Evolutionary conservation across 2,888 invertebrate genomes (phyloP), one percentile per base, ranked within the genome.

Genomic region (Ganaspis brasiliensis): DNA sequence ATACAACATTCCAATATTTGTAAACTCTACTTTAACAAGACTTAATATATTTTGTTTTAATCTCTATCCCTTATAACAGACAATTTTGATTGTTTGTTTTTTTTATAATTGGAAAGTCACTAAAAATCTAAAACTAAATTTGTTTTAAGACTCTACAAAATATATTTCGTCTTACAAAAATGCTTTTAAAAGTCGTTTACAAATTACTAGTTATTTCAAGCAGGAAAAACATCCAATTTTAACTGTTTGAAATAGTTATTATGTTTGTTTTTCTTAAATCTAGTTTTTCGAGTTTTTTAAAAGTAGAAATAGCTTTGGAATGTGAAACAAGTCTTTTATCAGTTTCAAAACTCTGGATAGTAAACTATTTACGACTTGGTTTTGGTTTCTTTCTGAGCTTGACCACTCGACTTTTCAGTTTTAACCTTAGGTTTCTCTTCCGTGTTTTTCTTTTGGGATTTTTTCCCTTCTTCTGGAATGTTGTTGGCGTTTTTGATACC

Each of bases 231-330:
- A 24, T 24, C 56, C 12, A 24, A n/a, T n/a, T n/a, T n/a, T n/a
- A n/a, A n/a, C n/a, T n/a, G n/a, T n/a, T n/a, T n/a, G n/a, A n/a
- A n/a, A n/a, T n/a, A n/a, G n/a, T n/a, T n/a, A n/a, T n/a, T n/a
- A n/a, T n/a, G n/a, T n/a, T n/a, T n/a, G n/a, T 14, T 56, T 56
- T 19, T 16, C n/a, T 52, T 52, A 52, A 26, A 10, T 24, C 21
- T 26, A 56, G 12, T 24, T 21, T 56, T 8, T 67, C 24, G 9
- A 45, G 6, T 45, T 21, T 67, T 24, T 24, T 45, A 14, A 67
- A 59, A 49, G 67, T 45, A 24, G 26, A 14, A 67, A 67, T 26
- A 26, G 9, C 67, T 45, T 67, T 67, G 45, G 45, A 67, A 67
- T 40, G 67, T 49, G 2, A 67, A 67, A n/a, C n/a, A 9, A 45